phyloP scores from a whole-genome alignment of 1,140 invertebrate genomes.

The Drosophila varians region DNA sequence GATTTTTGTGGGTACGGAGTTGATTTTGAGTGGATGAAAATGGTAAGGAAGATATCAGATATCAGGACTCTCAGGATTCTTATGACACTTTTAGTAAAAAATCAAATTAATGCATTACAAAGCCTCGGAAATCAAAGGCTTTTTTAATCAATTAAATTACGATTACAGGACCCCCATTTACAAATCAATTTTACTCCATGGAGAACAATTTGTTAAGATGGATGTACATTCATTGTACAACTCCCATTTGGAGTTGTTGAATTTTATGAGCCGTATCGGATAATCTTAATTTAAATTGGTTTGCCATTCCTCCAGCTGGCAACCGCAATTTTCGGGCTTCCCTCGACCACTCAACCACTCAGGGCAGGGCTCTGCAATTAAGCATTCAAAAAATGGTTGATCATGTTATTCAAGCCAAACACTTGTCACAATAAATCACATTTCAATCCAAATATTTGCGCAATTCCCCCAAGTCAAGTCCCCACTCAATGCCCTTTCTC shows the following conservation, averaged over 20 bases:
- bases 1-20: slow-evolving; percentile 36
- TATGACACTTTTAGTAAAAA: no score
- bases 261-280: slow-evolving; percentile 44
- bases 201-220: slow-evolving; percentile 14
- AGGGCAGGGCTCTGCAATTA: slow-evolving; percentile 25
- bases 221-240: no score
- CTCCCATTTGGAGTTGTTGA: neutral
- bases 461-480: slow-evolving; percentile 47
- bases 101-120: no score
- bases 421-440: slow-evolving; percentile 57
- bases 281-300: slow-evolving; percentile 48
- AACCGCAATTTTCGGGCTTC: slow-evolving; percentile 2
- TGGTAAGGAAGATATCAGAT: slow-evolving; percentile 12
- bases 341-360: neutral
- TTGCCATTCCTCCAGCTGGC: slow-evolving; percentile 3
- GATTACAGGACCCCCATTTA: neutral
- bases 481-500: slow-evolving; percentile 1
- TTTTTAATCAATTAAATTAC: neutral
- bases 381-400: slow-evolving; percentile 43
- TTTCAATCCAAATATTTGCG: slow-evolving; percentile 57
- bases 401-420: slow-evolving; percentile 56
- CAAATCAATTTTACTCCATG: slow-evolving; percentile 21
- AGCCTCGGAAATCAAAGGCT: no score
- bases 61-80: neutral
- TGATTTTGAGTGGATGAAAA: slow-evolving; percentile 12